Evolutionary conservation across 2,113 vertebrate species (phyloP).

Genomic region (Oncorhynchus mykiss): DNA sequence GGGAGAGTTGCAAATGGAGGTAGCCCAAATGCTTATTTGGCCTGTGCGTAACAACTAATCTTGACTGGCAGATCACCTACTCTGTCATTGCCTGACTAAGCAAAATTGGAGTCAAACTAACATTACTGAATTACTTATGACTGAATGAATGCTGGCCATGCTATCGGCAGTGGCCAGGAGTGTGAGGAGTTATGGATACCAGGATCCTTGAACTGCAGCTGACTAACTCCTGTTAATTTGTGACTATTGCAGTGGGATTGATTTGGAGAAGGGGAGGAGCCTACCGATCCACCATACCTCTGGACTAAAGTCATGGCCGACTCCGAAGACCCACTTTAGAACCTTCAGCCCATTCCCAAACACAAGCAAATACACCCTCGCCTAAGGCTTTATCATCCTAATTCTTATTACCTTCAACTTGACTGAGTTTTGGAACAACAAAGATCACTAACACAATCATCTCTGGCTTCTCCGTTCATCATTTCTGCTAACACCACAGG

Average conservation of each 20-base stretch:
- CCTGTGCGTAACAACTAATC: neutral
- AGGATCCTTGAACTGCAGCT: neutral
- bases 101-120: neutral
- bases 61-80: neutral
- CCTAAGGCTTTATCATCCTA: neutral
- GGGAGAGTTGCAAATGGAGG: neutral
- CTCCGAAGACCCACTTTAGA: constrained; percentile 53
- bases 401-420: too few species aligned
- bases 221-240: neutral
- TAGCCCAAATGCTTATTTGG: neutral
- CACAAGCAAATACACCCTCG: constrained; percentile 4
- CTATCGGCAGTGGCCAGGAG: neutral
- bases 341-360: neutral
- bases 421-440: neutral
- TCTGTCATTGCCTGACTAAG: neutral
- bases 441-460: neutral
- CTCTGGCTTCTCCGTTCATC: constrained; percentile 24
- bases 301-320: constrained; percentile 43
- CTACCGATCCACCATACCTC: constrained; percentile 4
- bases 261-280: neutral
- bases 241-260: constrained; percentile 29
- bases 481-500: constrained; percentile 50
- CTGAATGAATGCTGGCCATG: too few species aligned
- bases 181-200: neutral
- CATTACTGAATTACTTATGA: neutral